Conservation (phyloP, 1,140 invertebrate genomes). For the Manduca sexta region DNA sequence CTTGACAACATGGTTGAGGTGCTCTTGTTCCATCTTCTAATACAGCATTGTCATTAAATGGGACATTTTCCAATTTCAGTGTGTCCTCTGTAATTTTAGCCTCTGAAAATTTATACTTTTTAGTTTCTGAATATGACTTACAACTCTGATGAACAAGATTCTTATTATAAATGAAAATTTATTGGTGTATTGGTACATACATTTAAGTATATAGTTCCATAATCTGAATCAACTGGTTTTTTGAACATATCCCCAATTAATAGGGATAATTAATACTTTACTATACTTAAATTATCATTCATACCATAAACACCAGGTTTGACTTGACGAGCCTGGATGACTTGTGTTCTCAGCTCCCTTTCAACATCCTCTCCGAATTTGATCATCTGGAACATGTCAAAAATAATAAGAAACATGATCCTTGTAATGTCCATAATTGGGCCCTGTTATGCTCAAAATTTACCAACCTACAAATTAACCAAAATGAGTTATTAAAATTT, state of each 20-base stretch:
- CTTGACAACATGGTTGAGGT: constrained; percentile 39
- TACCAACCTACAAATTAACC: too few relatives aligned
- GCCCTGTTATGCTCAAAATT: too few relatives aligned
- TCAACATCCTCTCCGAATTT: constrained; percentile 77
- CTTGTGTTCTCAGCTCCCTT: constrained; percentile 76
- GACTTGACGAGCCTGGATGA: constrained; percentile 77
- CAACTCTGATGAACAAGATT: too few relatives aligned
- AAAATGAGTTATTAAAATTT: too few relatives aligned
- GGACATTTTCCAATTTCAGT: constrained; percentile 71
- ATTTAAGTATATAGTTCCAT: too few relatives aligned
- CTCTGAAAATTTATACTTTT: constrained; percentile 51
- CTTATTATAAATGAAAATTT: too few relatives aligned
- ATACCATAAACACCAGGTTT: constrained; percentile 76
- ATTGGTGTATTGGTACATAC: too few relatives aligned
- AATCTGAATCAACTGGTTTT: too few relatives aligned
- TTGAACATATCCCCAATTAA: too few relatives aligned
- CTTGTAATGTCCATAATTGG: too few relatives aligned
- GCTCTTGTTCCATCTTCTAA: constrained; percentile 23
- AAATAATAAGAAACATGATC: not conserved
- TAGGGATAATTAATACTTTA: not conserved
- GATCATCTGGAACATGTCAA: constrained; percentile 71
- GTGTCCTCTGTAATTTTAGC: constrained; percentile 73
- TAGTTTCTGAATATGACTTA: too few relatives aligned
- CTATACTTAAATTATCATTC: too few relatives aligned
- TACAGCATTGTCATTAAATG: constrained; percentile 61